phyloP scores from a whole-genome alignment of 2,797 vertebrate genomes.

The Acropternis orthonyx region DNA sequence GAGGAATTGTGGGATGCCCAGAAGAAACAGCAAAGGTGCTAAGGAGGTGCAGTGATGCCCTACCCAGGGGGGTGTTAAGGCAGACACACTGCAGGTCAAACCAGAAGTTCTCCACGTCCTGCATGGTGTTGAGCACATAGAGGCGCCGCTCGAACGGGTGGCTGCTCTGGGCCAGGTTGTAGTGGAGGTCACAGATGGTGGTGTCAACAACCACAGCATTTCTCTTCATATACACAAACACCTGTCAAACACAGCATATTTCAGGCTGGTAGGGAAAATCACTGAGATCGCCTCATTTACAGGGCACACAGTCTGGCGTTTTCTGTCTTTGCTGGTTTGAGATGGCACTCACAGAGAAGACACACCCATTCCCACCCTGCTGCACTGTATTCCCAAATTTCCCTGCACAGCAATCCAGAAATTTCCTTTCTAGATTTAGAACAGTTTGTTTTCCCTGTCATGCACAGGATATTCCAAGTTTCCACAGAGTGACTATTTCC shows the following conservation, averaged over 20 bases:
- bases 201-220: constrained; percentile 89
- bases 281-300: not conserved
- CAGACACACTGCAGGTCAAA: constrained; percentile 97
- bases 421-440: not conserved
- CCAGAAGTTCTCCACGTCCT: constrained; percentile 93
- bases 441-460: not conserved
- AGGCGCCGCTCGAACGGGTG: constrained; percentile 85
- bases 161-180: constrained; percentile 86
- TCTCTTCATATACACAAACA: constrained; percentile 87
- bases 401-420: not conserved
- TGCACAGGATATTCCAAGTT: not conserved
- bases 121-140: constrained; percentile 80
- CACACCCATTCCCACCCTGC: not conserved
- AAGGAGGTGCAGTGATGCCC: not conserved
- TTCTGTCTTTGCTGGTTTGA: not conserved
- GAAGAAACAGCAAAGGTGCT: not conserved
- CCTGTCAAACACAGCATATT: constrained; percentile 68
- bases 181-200: constrained; percentile 90
- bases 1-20: not conserved
- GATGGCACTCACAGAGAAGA: not conserved
- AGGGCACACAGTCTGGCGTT: not conserved
- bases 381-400: not conserved
- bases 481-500: not conserved
- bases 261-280: not conserved
- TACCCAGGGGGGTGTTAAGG: constrained; percentile 95